Percentiles rank a stretch among this genome's conserved stretches.
phyloP scores from a whole-genome alignment of 2,888 invertebrate genomes.

The Phalera bucephala region DNA sequence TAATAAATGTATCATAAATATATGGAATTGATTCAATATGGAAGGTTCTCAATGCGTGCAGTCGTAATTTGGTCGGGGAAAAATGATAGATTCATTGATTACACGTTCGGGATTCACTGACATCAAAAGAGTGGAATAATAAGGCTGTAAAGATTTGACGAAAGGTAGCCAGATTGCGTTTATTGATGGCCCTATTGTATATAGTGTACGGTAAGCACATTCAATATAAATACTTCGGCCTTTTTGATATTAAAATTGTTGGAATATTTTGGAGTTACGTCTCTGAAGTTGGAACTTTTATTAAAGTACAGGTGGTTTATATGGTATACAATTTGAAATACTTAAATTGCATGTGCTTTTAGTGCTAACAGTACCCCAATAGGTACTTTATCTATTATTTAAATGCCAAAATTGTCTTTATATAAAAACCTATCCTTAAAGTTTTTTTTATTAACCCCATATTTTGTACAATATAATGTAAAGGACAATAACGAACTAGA shows the following conservation, averaged over 20 bases:
- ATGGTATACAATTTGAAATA: too few relatives aligned
- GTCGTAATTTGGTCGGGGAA: conserved; percentile 30
- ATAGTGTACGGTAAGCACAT: conserved; percentile 10
- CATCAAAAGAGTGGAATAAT: conserved; percentile 6
- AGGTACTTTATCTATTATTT: too few relatives aligned
- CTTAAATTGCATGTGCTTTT: too few relatives aligned
- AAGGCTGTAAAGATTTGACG: conserved; percentile 7
- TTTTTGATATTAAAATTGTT: background rate
- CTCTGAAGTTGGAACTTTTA: too few relatives aligned
- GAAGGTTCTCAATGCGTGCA: conserved; percentile 27
- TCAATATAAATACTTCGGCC: conserved; percentile 1
- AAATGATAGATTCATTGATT: conserved; percentile 29
- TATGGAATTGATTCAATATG: conserved; percentile 40
- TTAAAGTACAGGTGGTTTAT: too few relatives aligned
- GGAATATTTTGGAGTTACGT: too few relatives aligned
- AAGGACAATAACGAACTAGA: too few relatives aligned
- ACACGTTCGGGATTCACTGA: conserved; percentile 20
- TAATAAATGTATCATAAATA: conserved; percentile 57
- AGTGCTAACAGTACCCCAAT: too few relatives aligned
- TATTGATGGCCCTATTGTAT: conserved; percentile 11
- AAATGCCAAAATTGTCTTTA: too few relatives aligned
- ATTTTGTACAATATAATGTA: too few relatives aligned
- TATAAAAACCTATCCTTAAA: too few relatives aligned
- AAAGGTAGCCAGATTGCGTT: background rate
- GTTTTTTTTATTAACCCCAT: too few relatives aligned